Evolutionary conservation across 2,113 vertebrate species (phyloP), one percentile per base, ranked within the genome.

Genomic region (Herpetotheres cachinnans): DNA sequence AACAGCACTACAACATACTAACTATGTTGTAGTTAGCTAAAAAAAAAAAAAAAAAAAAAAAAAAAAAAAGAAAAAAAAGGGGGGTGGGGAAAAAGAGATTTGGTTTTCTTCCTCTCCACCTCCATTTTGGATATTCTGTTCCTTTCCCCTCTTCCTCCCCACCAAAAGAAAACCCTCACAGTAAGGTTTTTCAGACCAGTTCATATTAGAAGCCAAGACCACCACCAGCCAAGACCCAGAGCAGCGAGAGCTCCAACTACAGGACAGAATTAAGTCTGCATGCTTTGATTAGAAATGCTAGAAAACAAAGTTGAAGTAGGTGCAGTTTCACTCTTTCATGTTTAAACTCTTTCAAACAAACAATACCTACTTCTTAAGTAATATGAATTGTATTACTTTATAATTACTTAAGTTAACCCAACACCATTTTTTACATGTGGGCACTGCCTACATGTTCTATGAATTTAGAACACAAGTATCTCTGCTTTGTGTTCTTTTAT

Each of bases 361-460:
- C 19, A 52, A 15, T 1, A 40, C 34, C 86, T 52, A 3, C 19
- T 44, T 13, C 69, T 71, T 7, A 29, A 65, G 78, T 20, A 87
- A 32, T 16, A 26, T 40, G 47, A 36, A 30, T 0, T 65, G 36
- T 10, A 54, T 46, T 16, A 67, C 5, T 82, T 40, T 50, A 7
- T 36, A 47, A 44, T 71, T 62, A 79, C 2, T 44, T 12, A n/a
- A 86, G 8, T 36, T 47, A 62, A 94, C 50, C 5, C 38, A 74
- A 16, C 15, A 38, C 12, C 50, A 11, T 17, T 66, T 77, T 54
- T 44, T 2, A 32, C 30, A 40, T 0, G 0, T 1, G 22, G 63
- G 25, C 58, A 73, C 0, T 10, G 34, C 40, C 52, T 38, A 29
- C 6, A 2, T 0, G 8, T 19, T 44, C 2, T 2, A 15, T 30